These are phyloP conservation scores for Apantesis nais DNA, from an alignment of 2,888 invertebrate genomes.

Conservation along the genomic window DNA sequence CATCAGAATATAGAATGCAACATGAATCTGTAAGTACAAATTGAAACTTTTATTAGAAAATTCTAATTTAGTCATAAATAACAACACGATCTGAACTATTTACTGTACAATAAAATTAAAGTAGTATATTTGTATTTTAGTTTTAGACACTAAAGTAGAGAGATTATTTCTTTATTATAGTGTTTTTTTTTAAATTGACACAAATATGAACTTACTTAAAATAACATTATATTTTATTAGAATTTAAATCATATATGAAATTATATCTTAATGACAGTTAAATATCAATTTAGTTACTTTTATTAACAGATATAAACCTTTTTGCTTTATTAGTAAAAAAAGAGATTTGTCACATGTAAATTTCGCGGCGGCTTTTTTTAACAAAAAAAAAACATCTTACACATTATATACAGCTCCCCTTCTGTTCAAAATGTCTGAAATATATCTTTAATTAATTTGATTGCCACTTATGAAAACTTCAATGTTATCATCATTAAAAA, in stretches of 20 bases:
- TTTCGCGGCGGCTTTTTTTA: too few relatives aligned
- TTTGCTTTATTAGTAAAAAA: neutral
- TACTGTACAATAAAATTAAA: neutral
- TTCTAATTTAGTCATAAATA: neutral
- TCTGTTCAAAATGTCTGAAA: neutral
- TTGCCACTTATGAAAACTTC: neutral
- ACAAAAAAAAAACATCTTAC: too few relatives aligned
- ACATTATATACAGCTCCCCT: neutral
- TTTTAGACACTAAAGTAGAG: neutral
- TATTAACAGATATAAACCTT: neutral
- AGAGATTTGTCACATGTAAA: neutral
- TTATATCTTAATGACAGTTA: neutral
- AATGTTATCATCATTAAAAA: too few relatives aligned
- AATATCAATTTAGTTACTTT: neutral
- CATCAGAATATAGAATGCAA: constrained; percentile 92
- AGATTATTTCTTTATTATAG: too few relatives aligned
- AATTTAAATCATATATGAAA: neutral
- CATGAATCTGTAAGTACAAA: constrained; percentile 91
- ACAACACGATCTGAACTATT: neutral
- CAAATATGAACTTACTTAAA: neutral
- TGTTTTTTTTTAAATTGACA: neutral
- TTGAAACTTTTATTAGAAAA: neutral
- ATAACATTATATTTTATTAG: neutral
- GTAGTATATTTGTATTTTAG: neutral
- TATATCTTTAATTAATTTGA: neutral